These are phyloP conservation scores for Scaptomyza cyrtandrae DNA, from an alignment of 2,888 invertebrate genomes.

Conservation along the genomic window DNA sequence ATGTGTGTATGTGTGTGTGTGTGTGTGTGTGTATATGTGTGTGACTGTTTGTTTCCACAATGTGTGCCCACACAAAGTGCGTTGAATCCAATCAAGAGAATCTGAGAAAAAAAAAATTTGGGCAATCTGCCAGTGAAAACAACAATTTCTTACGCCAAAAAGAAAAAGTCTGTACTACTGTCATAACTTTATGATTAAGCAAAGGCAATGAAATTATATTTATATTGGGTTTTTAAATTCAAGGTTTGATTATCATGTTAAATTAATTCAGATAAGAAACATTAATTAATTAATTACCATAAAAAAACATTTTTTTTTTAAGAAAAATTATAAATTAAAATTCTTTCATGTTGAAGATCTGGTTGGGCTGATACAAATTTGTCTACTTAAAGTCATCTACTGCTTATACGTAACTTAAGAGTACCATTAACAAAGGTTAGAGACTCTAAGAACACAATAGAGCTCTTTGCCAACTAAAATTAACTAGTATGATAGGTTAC, in stretches of 20 bases:
- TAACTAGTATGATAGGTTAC: not conserved
- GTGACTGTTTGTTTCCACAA: not conserved
- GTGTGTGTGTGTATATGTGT: too few species aligned
- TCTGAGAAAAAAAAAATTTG: not conserved
- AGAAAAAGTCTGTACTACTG: constrained; percentile 4
- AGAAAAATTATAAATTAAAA: too few species aligned
- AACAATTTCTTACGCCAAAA: not conserved
- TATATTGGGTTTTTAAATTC: not conserved
- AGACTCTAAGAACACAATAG: not conserved
- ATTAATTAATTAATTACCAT: too few species aligned
- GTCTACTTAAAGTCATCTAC: not conserved
- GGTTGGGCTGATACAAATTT: too few species aligned
- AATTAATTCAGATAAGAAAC: not conserved
- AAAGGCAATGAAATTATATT: constrained; percentile 6
- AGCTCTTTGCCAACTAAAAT: not conserved
- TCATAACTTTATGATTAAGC: constrained; percentile 17
- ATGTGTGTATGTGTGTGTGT: not conserved
- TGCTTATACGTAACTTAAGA: not conserved
- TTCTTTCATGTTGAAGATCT: too few species aligned
- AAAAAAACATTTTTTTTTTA: too few species aligned
- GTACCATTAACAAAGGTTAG: not conserved
- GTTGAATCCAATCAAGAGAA: constrained; percentile 14
- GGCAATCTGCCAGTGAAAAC: not conserved
- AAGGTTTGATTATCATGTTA: not conserved
- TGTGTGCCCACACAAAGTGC: not conserved